A percentile compares a stretch with the other conserved stretches of the same genome.
Evolutionary conservation across 2,797 vertebrate species (phyloP).

Genomic region (Acanthurus tractus): DNA sequence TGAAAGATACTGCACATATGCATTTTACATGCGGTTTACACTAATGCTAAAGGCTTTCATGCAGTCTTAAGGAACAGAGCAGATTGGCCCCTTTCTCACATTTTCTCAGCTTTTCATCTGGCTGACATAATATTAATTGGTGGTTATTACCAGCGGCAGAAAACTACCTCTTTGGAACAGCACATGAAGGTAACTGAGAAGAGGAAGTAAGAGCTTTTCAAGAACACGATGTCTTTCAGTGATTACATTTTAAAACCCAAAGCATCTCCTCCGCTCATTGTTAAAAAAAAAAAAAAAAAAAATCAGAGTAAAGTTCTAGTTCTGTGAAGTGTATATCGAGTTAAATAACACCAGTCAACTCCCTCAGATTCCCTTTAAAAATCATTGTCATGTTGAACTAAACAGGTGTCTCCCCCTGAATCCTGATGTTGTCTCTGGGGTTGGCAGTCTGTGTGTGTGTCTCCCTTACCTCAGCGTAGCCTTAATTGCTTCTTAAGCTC

Average conservation of each 20-base stretch:
- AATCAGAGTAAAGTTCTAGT: slow-evolving; percentile 42
- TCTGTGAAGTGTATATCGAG: slow-evolving; percentile 52
- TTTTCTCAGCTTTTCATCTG: slow-evolving; percentile 18
- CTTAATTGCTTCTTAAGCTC: slow-evolving; percentile 72
- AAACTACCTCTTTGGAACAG: slow-evolving; percentile 12
- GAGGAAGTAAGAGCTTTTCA: slow-evolving; percentile 27
- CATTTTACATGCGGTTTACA: neutral
- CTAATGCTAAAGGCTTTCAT: slow-evolving; percentile 7
- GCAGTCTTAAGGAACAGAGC: neutral
- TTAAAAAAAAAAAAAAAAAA: slow-evolving; percentile 23
- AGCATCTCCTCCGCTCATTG: slow-evolving; percentile 11
- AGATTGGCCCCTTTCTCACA: no score
- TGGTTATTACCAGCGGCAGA: neutral
- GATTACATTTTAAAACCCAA: slow-evolving; percentile 31
- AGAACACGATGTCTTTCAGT: slow-evolving; percentile 17
- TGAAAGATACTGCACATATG: neutral
- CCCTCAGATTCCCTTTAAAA: slow-evolving; percentile 33
- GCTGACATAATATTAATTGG: slow-evolving; percentile 7
- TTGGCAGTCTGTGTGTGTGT: slow-evolving; percentile 26
- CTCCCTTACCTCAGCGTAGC: slow-evolving; percentile 21
- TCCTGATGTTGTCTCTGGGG: slow-evolving; percentile 18
- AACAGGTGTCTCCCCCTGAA: slow-evolving; percentile 39
- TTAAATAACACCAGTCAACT: slow-evolving; percentile 50
- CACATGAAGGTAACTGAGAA: slow-evolving; percentile 15
- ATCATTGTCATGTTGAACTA: slow-evolving; percentile 51